Evolutionary conservation across 2,797 vertebrate species (phyloP), one percentile per base, ranked within the genome.

Genomic region (Falco biarmicus): DNA sequence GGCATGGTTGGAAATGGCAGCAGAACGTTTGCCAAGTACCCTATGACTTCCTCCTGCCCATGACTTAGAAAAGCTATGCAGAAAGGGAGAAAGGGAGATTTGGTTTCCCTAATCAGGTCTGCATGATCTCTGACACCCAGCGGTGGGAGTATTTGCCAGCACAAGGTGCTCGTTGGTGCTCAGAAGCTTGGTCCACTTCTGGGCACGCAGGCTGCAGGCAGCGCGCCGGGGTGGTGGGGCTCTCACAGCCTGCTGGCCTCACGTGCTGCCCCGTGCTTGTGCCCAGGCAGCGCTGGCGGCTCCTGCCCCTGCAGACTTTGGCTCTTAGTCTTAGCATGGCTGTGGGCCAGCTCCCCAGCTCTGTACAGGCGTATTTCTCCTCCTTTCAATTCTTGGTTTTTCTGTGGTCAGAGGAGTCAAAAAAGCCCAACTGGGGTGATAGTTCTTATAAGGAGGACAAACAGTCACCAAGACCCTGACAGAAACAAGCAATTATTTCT

Each of bases 401-500:
- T 85, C 50, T 77, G 19, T 29, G 59, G 14, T 68, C 34, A 73
- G 64, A 45, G 48, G 31, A 76, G 69, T 60, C 15, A 85, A 47
- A 87, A 88, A 78, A 77, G 47, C 25, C 31, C 15, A 66, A 32
- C 15, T 0, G 3, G 25, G 43, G 32, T 48, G 61, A 74, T 41
- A 41, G 53, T 9, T 91, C 59, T 86, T 83, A 11, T 60, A 57
- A 89, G 56, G 10, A 82, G 76, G 25, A 61, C 50, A 50, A 12
- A 10, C 25, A 48, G 10, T 39, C 69, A 74, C 47, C 8, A 25
- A 56, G 20, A 94, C 19, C 32, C 53, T 0, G 1, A 45, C 21
- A 73, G 69, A 83, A 90, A 64, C 13, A 92, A 53, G 37, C 63
- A 92, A 92, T 74, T 94, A 47, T 73, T 93, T 92, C 43, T 61